Conservation (phyloP, 2,888 invertebrate genomes). For the Dicranocentrus wangi region DNA sequence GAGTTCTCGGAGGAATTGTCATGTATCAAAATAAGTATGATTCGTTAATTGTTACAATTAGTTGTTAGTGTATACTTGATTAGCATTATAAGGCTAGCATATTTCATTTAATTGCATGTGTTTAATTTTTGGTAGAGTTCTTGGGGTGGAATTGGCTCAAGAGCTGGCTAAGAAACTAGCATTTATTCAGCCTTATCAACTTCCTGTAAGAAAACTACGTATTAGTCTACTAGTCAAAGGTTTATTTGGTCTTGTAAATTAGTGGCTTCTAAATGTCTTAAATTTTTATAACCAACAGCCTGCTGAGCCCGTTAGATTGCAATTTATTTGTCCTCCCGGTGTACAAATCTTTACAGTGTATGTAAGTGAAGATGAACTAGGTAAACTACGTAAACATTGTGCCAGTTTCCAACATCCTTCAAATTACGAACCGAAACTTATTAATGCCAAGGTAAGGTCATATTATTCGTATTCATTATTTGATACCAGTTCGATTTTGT, state of each 20-base stretch:
- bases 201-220: constrained; percentile 78
- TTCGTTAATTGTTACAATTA: neutral
- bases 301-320: constrained; percentile 81
- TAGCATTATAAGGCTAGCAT: no score
- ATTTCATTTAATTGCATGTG: neutral
- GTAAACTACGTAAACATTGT: constrained; percentile 55
- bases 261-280: no score
- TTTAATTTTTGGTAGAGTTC: constrained; percentile 78
- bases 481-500: neutral
- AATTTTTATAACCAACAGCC: constrained; percentile 76
- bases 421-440: constrained; percentile 51
- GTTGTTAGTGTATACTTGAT: neutral
- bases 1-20: constrained; percentile 88
- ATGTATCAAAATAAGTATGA: constrained; percentile 91
- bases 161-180: constrained; percentile 86
- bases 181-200: constrained; percentile 87
- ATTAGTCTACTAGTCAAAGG: no score
- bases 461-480: neutral
- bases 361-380: constrained; percentile 80
- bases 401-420: constrained; percentile 66
- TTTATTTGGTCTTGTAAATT: neutral
- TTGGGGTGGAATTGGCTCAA: constrained; percentile 85
- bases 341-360: constrained; percentile 87
- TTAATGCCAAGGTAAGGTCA: constrained; percentile 40
- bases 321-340: constrained; percentile 85